A percentile compares a stretch with the other conserved stretches of the same genome.
phyloP scores from a whole-genome alignment of 2,113 vertebrate genomes.

The Nyctereutes procyonoides region DNA sequence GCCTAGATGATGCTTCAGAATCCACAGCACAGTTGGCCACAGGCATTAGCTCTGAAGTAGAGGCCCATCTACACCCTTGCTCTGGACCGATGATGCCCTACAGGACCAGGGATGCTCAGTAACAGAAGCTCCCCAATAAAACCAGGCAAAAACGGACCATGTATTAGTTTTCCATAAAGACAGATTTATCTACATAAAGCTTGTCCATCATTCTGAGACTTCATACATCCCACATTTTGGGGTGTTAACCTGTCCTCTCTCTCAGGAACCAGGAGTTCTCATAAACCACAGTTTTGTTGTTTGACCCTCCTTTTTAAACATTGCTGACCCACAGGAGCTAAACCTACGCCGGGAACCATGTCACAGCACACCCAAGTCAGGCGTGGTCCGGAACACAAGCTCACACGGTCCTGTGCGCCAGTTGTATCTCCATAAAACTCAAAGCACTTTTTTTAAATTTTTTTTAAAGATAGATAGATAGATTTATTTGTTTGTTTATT shows the following conservation, averaged over 20 bases:
- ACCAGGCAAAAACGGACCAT: neutral
- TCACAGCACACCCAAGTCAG: neutral
- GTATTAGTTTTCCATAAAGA: neutral
- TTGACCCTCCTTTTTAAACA: neutral
- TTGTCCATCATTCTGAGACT: neutral
- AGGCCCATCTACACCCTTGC: neutral
- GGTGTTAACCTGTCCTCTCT: neutral
- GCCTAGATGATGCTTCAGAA: neutral
- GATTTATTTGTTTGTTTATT: too few relatives aligned
- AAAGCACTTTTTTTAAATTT: too few relatives aligned
- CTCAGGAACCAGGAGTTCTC: neutral
- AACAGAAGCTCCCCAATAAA: neutral
- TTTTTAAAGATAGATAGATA: too few relatives aligned
- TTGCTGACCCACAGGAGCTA: neutral
- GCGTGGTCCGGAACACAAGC: neutral
- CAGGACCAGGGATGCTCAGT: too few relatives aligned
- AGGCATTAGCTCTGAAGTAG: neutral
- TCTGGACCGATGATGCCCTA: too few relatives aligned
- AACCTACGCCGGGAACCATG: neutral
- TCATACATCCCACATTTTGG: neutral
- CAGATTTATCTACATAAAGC: neutral
- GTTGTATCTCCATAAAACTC: neutral
- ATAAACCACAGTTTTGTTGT: neutral
- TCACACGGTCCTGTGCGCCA: neutral
- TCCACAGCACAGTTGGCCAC: too few relatives aligned